Evolutionary conservation across 2,797 vertebrate species (phyloP).

Genomic region (Enteromius fasciolatus): DNA sequence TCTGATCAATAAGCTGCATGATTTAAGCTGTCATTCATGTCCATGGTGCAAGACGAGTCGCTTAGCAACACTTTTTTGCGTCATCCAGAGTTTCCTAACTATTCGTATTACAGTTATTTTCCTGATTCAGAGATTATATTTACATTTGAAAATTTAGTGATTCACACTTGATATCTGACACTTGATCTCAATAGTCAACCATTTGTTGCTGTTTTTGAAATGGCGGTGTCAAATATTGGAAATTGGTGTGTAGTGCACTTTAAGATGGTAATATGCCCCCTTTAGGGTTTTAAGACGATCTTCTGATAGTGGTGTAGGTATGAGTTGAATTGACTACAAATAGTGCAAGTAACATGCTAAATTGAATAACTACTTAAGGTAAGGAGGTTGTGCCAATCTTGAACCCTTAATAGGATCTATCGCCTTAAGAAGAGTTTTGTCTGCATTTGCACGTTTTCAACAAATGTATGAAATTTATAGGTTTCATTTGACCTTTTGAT

Average conservation of each 20-base stretch:
- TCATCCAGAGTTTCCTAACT: not conserved
- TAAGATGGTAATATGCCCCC: not conserved
- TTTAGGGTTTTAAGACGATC: not conserved
- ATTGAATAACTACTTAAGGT: not conserved
- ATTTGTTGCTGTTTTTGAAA: not conserved
- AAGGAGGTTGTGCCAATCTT: not conserved
- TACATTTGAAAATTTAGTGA: not conserved
- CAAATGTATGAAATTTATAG: not conserved
- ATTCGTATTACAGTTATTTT: not conserved
- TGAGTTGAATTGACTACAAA: not conserved
- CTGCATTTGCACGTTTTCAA: not conserved
- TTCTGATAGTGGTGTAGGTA: not conserved
- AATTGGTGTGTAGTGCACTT: not conserved
- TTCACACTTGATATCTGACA: not conserved
- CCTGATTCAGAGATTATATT: not conserved
- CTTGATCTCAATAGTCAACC: not conserved
- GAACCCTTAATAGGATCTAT: not conserved
- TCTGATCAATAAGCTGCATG: not conserved
- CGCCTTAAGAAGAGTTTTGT: not conserved
- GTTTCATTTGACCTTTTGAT: slow-evolving; percentile 9
- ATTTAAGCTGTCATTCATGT: not conserved
- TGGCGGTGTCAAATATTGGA: not conserved
- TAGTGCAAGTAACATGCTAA: not conserved
- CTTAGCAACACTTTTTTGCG: not conserved
- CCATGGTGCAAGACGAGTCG: not conserved